phyloP scores from a whole-genome alignment of 1,140 invertebrate genomes.

The Drosophila kanapiae region DNA sequence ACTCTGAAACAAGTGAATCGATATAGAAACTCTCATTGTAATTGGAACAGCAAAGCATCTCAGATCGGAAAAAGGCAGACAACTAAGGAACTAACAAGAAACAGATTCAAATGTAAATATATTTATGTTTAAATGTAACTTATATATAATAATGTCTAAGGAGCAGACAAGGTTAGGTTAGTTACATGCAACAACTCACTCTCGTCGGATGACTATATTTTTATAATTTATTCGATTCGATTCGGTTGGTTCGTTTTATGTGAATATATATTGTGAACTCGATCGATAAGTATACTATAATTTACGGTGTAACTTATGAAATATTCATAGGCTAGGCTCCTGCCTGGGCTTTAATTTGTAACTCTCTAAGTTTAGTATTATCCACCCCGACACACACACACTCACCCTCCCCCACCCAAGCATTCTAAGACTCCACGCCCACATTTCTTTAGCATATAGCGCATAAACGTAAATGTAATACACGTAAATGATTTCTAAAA shows the following conservation, averaged over 20 bases:
- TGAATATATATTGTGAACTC: constrained; percentile 53
- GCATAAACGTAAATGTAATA: constrained; percentile 70
- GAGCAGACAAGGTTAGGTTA: constrained; percentile 56
- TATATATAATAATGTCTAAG: constrained; percentile 40
- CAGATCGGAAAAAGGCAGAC: constrained; percentile 17
- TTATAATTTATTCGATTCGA: constrained; percentile 66
- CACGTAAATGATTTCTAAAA: constrained; percentile 69
- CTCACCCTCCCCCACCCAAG: constrained; percentile 42
- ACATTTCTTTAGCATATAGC: constrained; percentile 71
- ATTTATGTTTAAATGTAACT: constrained; percentile 71
- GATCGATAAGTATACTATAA: constrained; percentile 53
- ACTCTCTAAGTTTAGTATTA: constrained; percentile 75
- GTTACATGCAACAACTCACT: constrained; percentile 35
- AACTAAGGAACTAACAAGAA: constrained; percentile 27
- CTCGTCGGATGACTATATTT: constrained; percentile 67
- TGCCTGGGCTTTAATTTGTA: constrained; percentile 41
- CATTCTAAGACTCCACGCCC: constrained; percentile 53
- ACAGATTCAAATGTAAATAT: constrained; percentile 55
- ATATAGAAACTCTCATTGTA: constrained; percentile 55
- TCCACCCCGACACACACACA: constrained; percentile 48
- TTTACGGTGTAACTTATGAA: constrained; percentile 73
- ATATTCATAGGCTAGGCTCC: constrained; percentile 56
- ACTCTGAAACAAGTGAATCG: constrained; percentile 44
- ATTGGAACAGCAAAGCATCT: constrained; percentile 53
- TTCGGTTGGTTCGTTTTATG: constrained; percentile 58